Evolutionary conservation across 2,797 vertebrate species (phyloP), one percentile per base, ranked within the genome.

Genomic region (Crossoptilon crossoptilon): DNA sequence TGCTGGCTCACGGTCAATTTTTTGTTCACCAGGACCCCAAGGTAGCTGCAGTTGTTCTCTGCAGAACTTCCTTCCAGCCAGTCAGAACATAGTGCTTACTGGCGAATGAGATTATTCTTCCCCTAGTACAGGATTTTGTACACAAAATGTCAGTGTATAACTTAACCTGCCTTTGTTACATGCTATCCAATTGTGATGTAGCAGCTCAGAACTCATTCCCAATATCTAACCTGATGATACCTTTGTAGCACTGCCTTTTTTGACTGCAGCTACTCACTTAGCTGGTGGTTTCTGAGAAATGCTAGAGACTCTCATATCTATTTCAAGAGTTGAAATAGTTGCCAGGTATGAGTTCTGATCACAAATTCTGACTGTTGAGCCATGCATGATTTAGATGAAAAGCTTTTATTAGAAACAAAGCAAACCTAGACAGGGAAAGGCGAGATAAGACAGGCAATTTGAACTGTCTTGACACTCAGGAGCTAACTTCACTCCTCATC

Each of bases 21-120:
- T 14, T 12, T 56, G 11, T 35, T 23, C 44, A 33, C 14, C n/a
- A 71, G n/a, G 29, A 56, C 23, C 6, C 6, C 58, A 58, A 64
- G 12, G 6, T 41, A 56, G 37, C 11, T 41, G 26, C 21, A 63
- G 17, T 27, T 63, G 23, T 67, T 75, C 21, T 58, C 46, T 35
- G 2, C 10, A 76, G 53, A 66, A 14, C 53, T 11, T 31, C 75
- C 66, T 67, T 72, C 17, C 33, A 77, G 9, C 5, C 53, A 26
- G 5, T 78, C 2, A 1, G 10, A 5, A 11, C 9, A 3, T 4
- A 17, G 29, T 15, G 6, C 59, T 78, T 53, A 67, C 4, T 1
- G 12, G 29, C 48, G 37, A 14, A 15, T 26, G 8, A 15, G 12
- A 5, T 72, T 62, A 29, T 21, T 48, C 60, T 18, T 60, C 10